Conservation (phyloP, 2,888 invertebrate genomes). For the Yponomeuta sedellus region DNA sequence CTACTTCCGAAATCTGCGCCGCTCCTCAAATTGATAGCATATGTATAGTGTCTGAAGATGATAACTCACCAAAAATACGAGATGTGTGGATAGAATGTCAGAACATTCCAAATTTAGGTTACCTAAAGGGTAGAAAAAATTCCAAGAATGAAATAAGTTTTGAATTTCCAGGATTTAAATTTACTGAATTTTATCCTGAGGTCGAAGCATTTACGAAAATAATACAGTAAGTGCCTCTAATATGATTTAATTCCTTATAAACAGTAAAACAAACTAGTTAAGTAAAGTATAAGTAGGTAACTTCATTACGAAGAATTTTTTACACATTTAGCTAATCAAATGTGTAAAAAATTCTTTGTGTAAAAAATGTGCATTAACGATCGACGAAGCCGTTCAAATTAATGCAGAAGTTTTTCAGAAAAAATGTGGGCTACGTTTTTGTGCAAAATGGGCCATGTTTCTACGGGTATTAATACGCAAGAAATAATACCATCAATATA, state of each 20-base stretch:
- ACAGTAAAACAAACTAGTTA: not conserved
- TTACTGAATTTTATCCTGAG: slow-evolving; percentile 44
- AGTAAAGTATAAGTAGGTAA: too few relatives aligned
- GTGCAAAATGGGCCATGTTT: too few relatives aligned
- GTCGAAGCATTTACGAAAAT: slow-evolving; percentile 49
- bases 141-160: slow-evolving; percentile 40
- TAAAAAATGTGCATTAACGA: too few relatives aligned
- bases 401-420: too few relatives aligned
- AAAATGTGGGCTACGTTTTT: too few relatives aligned
- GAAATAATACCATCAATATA: too few relatives aligned
- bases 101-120: slow-evolving; percentile 46
- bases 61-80: slow-evolving; percentile 22
- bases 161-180: slow-evolving; percentile 55
- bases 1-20: slow-evolving; percentile 29
- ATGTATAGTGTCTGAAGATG: slow-evolving; percentile 40
- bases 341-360: too few relatives aligned
- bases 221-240: slow-evolving; percentile 48
- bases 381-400: too few relatives aligned
- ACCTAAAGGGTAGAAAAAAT: slow-evolving; percentile 43
- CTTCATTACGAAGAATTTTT: too few relatives aligned
- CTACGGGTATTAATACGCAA: too few relatives aligned
- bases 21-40: slow-evolving; percentile 28
- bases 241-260: not conserved
- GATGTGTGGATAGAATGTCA: slow-evolving; percentile 47
- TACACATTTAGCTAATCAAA: too few relatives aligned